Evolutionary conservation across 2,113 vertebrate species (phyloP), one percentile per base, ranked within the genome.

Genomic region (Dasyprocta punctata): DNA sequence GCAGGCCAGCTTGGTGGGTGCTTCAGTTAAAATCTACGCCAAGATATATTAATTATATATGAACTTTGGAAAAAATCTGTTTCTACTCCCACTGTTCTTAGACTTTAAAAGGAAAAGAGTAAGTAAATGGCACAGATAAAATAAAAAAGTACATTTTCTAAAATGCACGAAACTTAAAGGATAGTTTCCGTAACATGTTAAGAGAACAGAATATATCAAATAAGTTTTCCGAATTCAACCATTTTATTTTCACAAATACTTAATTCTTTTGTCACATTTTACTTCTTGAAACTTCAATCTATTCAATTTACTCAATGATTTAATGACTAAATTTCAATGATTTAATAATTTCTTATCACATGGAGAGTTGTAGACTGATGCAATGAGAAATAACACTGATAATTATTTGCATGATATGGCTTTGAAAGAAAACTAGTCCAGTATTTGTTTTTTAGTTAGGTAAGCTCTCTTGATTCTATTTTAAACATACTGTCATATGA

Each of bases 21-120:
- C 14, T 47, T 80, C 26, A 69, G n/a, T 89, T 89, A 81, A 94
- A n/a, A 80, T 87, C 28, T 97, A 36, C 67, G 24, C 58, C 87
- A 97, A 94, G 38, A 20, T 87, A 12, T 7, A n/a, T 88, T 96
- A 83, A 95, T 80, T 93, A 97, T 92, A 92, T 83, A 84, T 84
- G 67, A 93, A 97, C 14, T 75, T 73, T 84, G 47, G 67, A 28
- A 94, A 92, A 84, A 56, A 84, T 63, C 26, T 26, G 75, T 83
- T 89, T 90, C 58, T 95, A 87, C 38, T 67, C 3, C 41, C 20
- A 78, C 41, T 83, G 7, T 87, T 90, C 30, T 87, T 75, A 90
- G n/a, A 92, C 69, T 87, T 52, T n/a, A n/a, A n/a, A n/a, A n/a
- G n/a, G 7, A 26, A 95, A 92, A 85, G 24, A 49, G 4, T 75